Base-by-base conservation (phyloP, 2,797 vertebrate genomes). In the Clarias laeviceps region DNA sequence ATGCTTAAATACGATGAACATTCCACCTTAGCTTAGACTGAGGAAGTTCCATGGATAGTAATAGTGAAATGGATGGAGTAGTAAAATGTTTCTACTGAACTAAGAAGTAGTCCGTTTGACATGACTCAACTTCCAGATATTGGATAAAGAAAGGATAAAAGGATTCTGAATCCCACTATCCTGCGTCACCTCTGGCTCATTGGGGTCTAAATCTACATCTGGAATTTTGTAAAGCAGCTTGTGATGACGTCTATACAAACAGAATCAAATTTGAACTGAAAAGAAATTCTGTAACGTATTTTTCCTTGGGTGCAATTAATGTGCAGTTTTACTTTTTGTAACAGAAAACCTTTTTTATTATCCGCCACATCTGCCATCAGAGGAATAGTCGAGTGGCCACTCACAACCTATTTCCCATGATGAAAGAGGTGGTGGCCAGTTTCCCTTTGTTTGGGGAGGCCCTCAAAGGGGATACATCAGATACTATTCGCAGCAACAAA, bases 401-500 rank as follows among this genome's bases (percentile, higher is more conserved):
- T 69, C 54, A 77, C 45, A 50, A 50, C 76, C 50, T 56, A 7
- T 80, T 64, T 64, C 45, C 68, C 32, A 68, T 73, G 78, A 84
- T 83, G 37, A 86, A 79, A 79, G 37, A 27, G 70, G 32, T 34
- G 27, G 80, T 62, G 14, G 27, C 29, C 54, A 70, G 77, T 57
- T 68, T 81, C 34, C 32, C 29, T 76, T 84, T 84, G 59, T 84
- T 84, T 68, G 34, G 85, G 84, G 64, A 72, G 83, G 90, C 89
- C 88, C 92, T 89, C 89, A 92, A 91, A 92, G 89, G 24, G 66
- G 91, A 85, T 27, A 40, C 17, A 17, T 20, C 32, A 45, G 73
- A 61, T n/a, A 56, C 40, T 20, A 20, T 45, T 82, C 11, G 56
- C 9, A 54, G 79, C 90, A 92, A 94, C 92, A 94, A 94, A 92